A percentile compares a stretch with the other conserved stretches of the same genome.
Evolutionary conservation across 2,113 vertebrate species (phyloP).

Genomic region (Corythornis cristatus): DNA sequence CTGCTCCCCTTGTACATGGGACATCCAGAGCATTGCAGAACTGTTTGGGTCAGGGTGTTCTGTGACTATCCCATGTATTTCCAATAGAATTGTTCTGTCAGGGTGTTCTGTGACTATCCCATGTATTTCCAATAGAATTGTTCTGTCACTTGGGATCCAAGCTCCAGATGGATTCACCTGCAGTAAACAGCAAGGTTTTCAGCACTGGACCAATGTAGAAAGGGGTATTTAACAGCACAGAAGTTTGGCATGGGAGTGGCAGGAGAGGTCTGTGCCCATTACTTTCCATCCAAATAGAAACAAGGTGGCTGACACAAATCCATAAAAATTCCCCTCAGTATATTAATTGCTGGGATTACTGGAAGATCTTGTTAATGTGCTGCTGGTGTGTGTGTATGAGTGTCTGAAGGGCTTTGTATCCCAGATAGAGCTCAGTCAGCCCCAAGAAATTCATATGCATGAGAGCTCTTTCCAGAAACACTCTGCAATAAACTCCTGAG

Average conservation of each 20-base stretch:
- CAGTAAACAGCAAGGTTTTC: not conserved
- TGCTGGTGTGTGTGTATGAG: not conserved
- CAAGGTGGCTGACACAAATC: not conserved
- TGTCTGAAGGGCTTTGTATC: not conserved
- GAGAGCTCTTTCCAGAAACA: not conserved
- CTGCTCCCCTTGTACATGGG: not conserved
- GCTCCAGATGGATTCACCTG: not conserved
- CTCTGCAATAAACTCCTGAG: not conserved
- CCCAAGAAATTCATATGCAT: not conserved
- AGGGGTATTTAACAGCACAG: not conserved
- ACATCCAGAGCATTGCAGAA: not conserved
- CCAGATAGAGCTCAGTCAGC: not conserved
- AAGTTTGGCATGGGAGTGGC: not conserved
- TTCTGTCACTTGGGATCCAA: not conserved
- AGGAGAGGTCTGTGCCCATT: not conserved
- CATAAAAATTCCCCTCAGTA: not conserved
- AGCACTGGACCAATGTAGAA: not conserved
- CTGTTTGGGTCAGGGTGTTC: not conserved
- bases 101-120: not conserved
- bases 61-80: not conserved
- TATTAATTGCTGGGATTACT: not conserved
- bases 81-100: not conserved
- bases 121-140: not conserved
- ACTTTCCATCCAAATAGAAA: not conserved
- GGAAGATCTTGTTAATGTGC: not conserved